Evolutionary conservation across 2,113 vertebrate species (phyloP), one percentile per base, ranked within the genome.

Genomic region (Meleagris gallopavo): DNA sequence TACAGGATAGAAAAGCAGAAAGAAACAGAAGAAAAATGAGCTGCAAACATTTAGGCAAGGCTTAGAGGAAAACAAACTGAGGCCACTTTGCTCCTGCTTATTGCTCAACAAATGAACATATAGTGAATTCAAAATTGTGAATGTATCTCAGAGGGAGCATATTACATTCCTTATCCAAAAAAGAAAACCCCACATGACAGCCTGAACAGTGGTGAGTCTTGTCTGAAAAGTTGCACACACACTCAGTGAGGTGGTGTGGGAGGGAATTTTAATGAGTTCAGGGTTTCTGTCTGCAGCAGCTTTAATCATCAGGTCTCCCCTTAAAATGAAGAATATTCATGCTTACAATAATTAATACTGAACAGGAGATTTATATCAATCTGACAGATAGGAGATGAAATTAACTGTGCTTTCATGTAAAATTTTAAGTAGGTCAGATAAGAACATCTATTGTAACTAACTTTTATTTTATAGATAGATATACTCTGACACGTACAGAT

Each of bases 341-440:
- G 95, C 79, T 95, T 90, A 94, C 88, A 93, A 93, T 96, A 97
- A 97, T 97, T 96, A 97, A 97, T 94, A 96, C 81, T 46, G 94
- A 97, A 96, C 95, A 97, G 96, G 92, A 96, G 96, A 97, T 97
- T 94, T 94, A 54, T 97, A 97, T 97, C 97, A 96, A 96, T 97
- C 93, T 95, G 96, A 95, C 88, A 96, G 96, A 97, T 97, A 96
- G 94, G 78, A 96, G 96, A 90, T 81, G 88, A 97, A 97, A 96
- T 97, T 97, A 97, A 96, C 95, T 94, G 72, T 87, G 93, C 96
- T 97, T 97, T 97, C 96, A 96, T 97, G 96, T 97, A 96, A 66
- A 70, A 85, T 94, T 89, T 88, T 95, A 97, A 97, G 93, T 97
- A 97, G 95, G 97, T 97, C 97, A 97, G 96, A 97, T 97, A 97